These are phyloP conservation scores for Pipistrellus nathusii DNA, from an alignment of 2,797 vertebrate genomes.

Conservation along the genomic window DNA sequence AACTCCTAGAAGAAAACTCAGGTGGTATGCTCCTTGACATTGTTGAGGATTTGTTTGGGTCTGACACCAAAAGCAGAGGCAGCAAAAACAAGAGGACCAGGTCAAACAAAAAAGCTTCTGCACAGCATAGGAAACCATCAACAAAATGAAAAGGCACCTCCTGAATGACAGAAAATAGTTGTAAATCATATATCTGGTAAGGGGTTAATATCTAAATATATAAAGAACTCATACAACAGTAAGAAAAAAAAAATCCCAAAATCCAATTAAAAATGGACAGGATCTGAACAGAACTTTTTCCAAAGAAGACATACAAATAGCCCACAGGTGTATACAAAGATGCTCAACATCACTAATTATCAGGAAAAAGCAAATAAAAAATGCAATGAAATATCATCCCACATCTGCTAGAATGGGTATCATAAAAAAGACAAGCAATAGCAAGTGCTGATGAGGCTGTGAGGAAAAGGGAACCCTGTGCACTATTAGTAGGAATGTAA, in stretches of 20 bases:
- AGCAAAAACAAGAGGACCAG: neutral
- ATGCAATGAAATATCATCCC: neutral
- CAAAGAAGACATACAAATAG: neutral
- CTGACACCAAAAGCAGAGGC: neutral
- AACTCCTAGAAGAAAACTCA: neutral
- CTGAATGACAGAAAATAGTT: neutral
- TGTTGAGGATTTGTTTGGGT: neutral
- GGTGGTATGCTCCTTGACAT: neutral
- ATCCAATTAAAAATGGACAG: neutral
- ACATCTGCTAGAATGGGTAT: neutral
- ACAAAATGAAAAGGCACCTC: neutral
- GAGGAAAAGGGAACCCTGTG: neutral
- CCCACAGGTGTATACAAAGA: neutral
- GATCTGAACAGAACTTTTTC: neutral
- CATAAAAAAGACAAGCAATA: constrained; percentile 4
- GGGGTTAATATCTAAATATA: neutral
- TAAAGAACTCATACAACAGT: neutral
- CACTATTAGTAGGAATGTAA: neutral
- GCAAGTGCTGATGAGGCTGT: neutral
- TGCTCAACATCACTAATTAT: neutral
- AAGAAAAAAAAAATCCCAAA: neutral
- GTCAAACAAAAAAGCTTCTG: neutral
- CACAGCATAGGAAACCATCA: neutral
- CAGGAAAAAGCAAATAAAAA: neutral
- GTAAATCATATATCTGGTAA: neutral